Conservation (phyloP, 1,140 invertebrate genomes). For the Anastatus disparis region DNA sequence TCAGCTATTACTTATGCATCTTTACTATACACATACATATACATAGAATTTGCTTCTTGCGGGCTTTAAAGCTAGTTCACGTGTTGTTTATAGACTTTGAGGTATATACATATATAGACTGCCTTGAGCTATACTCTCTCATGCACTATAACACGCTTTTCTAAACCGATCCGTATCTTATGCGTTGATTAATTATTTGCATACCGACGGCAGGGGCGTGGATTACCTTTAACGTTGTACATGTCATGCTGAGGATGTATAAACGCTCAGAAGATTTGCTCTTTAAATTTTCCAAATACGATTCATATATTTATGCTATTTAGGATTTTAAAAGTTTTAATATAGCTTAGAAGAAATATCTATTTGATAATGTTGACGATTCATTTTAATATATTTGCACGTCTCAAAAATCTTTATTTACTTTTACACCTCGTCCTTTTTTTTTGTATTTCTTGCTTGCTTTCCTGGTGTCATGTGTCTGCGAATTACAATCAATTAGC, state of each 20-base stretch:
- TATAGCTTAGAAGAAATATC: too few relatives aligned
- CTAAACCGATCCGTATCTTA: slow-evolving; percentile 50
- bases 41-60: neutral
- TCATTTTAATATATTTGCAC: too few relatives aligned
- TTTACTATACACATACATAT: neutral
- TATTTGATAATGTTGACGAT: too few relatives aligned
- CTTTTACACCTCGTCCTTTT: neutral
- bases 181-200: slow-evolving; percentile 53
- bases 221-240: too few relatives aligned
- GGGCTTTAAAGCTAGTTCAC: neutral
- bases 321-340: too few relatives aligned
- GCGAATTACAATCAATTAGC: neutral
- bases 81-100: slow-evolving; percentile 43
- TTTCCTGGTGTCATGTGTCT: neutral
- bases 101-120: slow-evolving; percentile 5
- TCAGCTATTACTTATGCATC: slow-evolving; percentile 25
- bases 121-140: too few relatives aligned
- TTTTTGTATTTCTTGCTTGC: neutral
- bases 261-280: too few relatives aligned
- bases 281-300: too few relatives aligned
- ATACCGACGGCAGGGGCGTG: slow-evolving; percentile 44
- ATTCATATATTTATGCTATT: too few relatives aligned
- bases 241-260: too few relatives aligned
- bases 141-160: slow-evolving; percentile 42
- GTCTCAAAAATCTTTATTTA: too few relatives aligned